phyloP scores from a whole-genome alignment of 1,140 invertebrate genomes.

The Rhynchophorus ferrugineus region DNA sequence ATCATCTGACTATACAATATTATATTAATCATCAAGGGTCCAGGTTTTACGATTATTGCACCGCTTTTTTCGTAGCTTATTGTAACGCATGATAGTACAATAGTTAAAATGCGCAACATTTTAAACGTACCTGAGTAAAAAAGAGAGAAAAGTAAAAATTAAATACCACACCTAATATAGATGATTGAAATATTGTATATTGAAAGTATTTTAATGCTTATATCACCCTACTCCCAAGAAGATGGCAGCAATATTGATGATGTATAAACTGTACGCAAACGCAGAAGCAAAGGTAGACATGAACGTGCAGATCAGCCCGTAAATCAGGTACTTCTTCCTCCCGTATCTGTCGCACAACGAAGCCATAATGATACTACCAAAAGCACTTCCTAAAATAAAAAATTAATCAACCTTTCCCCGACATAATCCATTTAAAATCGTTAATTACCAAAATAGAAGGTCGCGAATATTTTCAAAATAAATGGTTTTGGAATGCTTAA shows the following conservation, averaged over 20 bases:
- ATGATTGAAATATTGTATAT: too few species aligned
- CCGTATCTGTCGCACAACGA: constrained; percentile 28
- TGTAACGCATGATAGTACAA: too few species aligned
- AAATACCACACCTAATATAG: too few species aligned
- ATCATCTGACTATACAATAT: too few species aligned
- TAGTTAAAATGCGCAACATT: too few species aligned
- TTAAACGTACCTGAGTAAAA: too few species aligned
- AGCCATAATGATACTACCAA: constrained; percentile 27
- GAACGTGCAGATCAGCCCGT: constrained; percentile 28
- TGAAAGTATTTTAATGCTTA: too few species aligned
- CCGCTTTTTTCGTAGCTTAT: too few species aligned
- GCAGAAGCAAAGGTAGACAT: constrained; percentile 23
- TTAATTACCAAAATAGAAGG: constrained; percentile 10
- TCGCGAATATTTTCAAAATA: constrained; percentile 8
- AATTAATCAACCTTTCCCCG: not conserved
- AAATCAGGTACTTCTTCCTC: constrained; percentile 26
- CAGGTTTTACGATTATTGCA: too few species aligned
- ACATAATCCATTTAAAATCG: not conserved
- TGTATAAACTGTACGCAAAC: constrained; percentile 27
- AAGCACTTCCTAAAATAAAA: constrained; percentile 24
- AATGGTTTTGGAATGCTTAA: constrained; percentile 6
- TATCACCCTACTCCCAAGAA: constrained; percentile 28
- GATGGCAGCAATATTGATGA: constrained; percentile 21
- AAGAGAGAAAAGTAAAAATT: too few species aligned
- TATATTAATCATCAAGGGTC: too few species aligned